These are phyloP conservation scores for Neoscelio sp. DNA, from an alignment of 2,888 invertebrate genomes.

Conservation along the genomic window DNA sequence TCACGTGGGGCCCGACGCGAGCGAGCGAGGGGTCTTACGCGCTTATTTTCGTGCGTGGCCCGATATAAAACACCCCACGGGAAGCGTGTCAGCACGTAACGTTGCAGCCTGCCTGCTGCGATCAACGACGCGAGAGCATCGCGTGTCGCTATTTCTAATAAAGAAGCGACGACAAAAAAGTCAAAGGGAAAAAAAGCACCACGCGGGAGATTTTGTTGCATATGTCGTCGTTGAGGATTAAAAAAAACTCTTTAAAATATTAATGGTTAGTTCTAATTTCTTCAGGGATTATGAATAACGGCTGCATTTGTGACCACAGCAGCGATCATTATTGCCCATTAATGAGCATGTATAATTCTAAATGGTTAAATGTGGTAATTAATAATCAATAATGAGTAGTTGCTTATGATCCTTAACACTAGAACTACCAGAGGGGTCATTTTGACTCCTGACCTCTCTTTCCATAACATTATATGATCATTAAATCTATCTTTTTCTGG, in stretches of 20 bases:
- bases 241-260: neutral
- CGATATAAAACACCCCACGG: conserved; percentile 69
- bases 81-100: conserved; percentile 56
- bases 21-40: conserved; percentile 66
- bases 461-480: too few relatives aligned
- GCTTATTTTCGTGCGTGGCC: conserved; percentile 70
- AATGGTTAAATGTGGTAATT: too few relatives aligned
- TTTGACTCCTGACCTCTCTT: too few relatives aligned
- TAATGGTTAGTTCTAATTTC: too few relatives aligned
- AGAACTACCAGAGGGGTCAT: too few relatives aligned
- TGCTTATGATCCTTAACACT: too few relatives aligned
- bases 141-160: conserved; percentile 4
- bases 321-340: too few relatives aligned
- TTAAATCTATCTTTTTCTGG: too few relatives aligned
- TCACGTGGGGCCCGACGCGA: conserved; percentile 63
- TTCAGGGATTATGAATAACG: neutral
- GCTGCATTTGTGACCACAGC: too few relatives aligned
- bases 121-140: conserved; percentile 29
- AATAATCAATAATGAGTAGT: too few relatives aligned
- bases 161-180: neutral
- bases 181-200: conserved; percentile 14
- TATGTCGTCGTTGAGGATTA: neutral
- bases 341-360: too few relatives aligned
- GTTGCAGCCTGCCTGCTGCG: conserved; percentile 46
- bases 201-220: conserved; percentile 19